These are phyloP conservation scores for Nothoprocta perdicaria DNA, from an alignment of 2,113 vertebrate genomes.

Conservation along the genomic window DNA sequence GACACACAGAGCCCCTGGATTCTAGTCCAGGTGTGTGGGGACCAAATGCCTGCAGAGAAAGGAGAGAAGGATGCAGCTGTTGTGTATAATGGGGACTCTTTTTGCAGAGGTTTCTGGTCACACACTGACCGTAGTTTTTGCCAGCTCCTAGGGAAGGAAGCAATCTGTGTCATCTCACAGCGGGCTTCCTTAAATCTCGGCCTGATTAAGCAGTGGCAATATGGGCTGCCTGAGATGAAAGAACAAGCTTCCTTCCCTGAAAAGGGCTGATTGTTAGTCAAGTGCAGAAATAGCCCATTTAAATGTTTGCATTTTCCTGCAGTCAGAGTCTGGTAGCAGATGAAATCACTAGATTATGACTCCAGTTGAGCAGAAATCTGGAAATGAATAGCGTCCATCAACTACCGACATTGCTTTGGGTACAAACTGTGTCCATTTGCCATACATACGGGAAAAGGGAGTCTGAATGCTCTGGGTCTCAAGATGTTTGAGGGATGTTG, in stretches of 20 bases:
- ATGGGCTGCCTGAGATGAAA: slow-evolving; percentile 31
- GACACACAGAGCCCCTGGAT: not conserved
- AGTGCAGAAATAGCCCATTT: slow-evolving; percentile 20
- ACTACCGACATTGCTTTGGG: not conserved
- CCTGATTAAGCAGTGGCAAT: slow-evolving; percentile 49
- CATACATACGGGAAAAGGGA: not conserved
- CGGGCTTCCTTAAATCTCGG: slow-evolving; percentile 37
- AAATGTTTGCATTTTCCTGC: not conserved
- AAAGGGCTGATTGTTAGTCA: not conserved
- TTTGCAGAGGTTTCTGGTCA: not conserved
- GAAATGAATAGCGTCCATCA: not conserved
- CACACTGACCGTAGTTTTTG: not conserved
- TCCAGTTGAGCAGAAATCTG: not conserved
- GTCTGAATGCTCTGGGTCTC: not conserved
- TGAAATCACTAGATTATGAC: not conserved
- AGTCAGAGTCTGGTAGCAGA: not conserved
- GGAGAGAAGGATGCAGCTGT: not conserved
- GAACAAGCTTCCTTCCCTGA: not conserved
- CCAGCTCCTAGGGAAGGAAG: slow-evolving; percentile 12
- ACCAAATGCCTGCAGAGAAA: not conserved
- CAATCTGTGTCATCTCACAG: slow-evolving; percentile 68
- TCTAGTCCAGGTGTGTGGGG: not conserved
- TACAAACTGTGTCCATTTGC: not conserved
- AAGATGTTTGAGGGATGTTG: not conserved
- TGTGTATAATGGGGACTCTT: not conserved